Percentiles rank a stretch among this genome's conserved stretches.
These are phyloP conservation scores for Eurytoma adleriae DNA, from an alignment of 2,888 invertebrate genomes.

Conservation along the genomic window DNA sequence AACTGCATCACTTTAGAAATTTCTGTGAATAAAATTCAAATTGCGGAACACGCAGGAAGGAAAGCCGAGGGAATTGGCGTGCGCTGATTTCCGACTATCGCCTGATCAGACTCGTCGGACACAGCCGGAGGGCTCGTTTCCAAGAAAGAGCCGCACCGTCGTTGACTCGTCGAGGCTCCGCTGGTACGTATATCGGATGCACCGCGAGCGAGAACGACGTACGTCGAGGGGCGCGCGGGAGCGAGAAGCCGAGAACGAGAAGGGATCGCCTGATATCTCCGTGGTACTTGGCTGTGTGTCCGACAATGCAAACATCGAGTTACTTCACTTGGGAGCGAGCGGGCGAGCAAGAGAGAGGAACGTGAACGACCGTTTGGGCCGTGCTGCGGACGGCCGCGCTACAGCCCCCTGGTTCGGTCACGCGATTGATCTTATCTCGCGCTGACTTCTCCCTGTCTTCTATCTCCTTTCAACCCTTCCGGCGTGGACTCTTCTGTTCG, in stretches of 20 bases:
- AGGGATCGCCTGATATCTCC: conserved; percentile 34
- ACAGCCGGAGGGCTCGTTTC: conserved; percentile 3
- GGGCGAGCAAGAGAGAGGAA: conserved; percentile 52
- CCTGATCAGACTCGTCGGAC: conserved; percentile 8
- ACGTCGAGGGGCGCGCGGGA: background rate
- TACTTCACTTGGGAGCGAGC: conserved; percentile 59
- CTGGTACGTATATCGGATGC: background rate
- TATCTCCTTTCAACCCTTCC: conserved; percentile 2
- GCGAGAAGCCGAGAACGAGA: conserved; percentile 6
- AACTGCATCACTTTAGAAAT: too few species aligned
- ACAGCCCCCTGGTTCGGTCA: conserved; percentile 64
- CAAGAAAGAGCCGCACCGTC: conserved; percentile 20
- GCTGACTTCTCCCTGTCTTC: conserved; percentile 49
- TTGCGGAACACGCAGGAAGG: too few species aligned
- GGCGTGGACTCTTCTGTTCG: background rate
- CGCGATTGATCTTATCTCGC: conserved; percentile 72
- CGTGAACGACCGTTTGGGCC: conserved; percentile 69
- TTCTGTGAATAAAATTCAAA: too few species aligned
- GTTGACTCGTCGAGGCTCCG: background rate
- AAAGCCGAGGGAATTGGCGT: too few species aligned
- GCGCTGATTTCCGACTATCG: conserved; percentile 21
- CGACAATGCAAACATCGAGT: conserved; percentile 63
- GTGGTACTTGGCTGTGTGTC: conserved; percentile 19
- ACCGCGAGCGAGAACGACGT: background rate
- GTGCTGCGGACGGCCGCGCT: conserved; percentile 61